Base-by-base conservation (phyloP, 30 jellyfish, hydroid and myxozoan genomes). In the Hydractinia symbiolongicarpus region DNA sequence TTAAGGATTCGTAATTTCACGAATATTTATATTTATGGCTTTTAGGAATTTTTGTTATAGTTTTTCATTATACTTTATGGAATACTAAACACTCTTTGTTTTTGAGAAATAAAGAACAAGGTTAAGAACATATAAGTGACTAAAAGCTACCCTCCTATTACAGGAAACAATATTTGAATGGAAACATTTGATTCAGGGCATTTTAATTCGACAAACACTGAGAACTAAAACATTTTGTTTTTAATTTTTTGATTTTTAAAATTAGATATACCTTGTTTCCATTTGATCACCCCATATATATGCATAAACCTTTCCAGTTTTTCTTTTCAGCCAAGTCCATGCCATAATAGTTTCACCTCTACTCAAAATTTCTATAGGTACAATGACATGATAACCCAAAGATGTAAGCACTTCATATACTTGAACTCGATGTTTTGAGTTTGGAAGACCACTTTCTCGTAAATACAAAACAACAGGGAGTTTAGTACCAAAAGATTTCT, bases 361-460 rank as follows among this genome's bases (percentile, higher is more conserved):
- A 54, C 8, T 50, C 44, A 75, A 17, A 0, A 10, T 30, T 5
- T 75, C 40, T 49, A 21, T n/a, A 14, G 83, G 83, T 14, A 55
- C 83, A 19, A 75, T 30, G 55, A 75, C 79, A 54, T 75, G 83
- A 75, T 75, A 75, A 7, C 77, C 83, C 79, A 75, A 75, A 8
- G 83, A 75, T 9, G 76, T 14, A 7, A 75, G 50, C 15, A 50
- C 55, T 30, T 75, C 55, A 4, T 50, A 75, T 44, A 75, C 51
- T 50, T 75, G 51, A 19, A 75, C 7, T 52, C 55, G 73, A 19
- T 50, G 53, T 50, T 53, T 54, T 49, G 10, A 14, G 76, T 75
- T 75, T 0, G 55, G 14, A 53, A 5, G 60, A 10, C 50, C 61
- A 30, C 56, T 7, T 71, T 71, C 53, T 49, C 56, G 80, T 20